These are phyloP conservation scores for Acanthopagrus latus DNA, from an alignment of 2,797 vertebrate genomes.

Conservation along the genomic window DNA sequence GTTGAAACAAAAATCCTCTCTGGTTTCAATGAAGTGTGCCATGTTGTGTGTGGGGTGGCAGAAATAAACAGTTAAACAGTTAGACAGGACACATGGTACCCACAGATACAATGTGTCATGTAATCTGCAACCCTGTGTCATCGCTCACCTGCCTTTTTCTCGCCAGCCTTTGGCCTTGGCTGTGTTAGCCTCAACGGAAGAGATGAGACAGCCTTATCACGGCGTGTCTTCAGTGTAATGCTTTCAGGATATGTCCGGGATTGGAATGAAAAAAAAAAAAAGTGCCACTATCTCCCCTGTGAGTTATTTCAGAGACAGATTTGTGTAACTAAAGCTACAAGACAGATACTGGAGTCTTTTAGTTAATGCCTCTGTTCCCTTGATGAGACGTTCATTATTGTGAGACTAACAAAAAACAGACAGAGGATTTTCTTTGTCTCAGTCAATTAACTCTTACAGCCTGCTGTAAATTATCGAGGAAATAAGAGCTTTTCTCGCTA, in stretches of 20 bases:
- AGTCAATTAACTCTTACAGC: slow-evolving; percentile 22
- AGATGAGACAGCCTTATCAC: slow-evolving; percentile 48
- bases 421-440: slow-evolving; percentile 14
- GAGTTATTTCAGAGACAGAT: slow-evolving; percentile 21
- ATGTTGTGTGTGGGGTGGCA: background rate
- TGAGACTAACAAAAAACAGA: slow-evolving; percentile 30
- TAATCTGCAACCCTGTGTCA: slow-evolving; percentile 3
- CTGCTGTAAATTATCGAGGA: slow-evolving; percentile 22
- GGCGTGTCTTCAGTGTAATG: slow-evolving; percentile 30
- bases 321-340: slow-evolving; percentile 26
- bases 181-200: slow-evolving; percentile 34
- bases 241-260: slow-evolving; percentile 37
- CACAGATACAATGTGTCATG: background rate
- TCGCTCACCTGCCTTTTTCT: slow-evolving; percentile 9
- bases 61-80: slow-evolving; percentile 7
- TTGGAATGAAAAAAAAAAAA: slow-evolving; percentile 23
- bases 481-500: slow-evolving; percentile 20
- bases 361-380: slow-evolving; percentile 17
- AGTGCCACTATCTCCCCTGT: background rate
- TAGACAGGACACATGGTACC: background rate
- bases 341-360: slow-evolving; percentile 5
- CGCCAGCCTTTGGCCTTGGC: slow-evolving; percentile 31
- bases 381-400: slow-evolving; percentile 20
- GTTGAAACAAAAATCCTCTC: background rate
- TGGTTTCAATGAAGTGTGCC: background rate